phyloP scores from a whole-genome alignment of 2,113 vertebrate species.

The Thunnus thynnus region DNA sequence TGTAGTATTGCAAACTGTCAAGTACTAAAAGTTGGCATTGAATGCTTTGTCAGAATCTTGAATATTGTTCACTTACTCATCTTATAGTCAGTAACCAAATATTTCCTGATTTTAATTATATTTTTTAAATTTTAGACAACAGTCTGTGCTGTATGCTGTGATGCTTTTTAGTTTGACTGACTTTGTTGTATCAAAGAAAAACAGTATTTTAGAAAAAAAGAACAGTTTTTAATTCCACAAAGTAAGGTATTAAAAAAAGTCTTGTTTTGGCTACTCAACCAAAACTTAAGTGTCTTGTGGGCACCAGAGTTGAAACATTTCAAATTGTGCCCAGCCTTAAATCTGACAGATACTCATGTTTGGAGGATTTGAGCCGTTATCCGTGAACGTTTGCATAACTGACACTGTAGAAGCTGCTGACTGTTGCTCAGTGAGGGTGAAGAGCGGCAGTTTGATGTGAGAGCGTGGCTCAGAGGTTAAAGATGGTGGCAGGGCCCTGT shows the following conservation, averaged over 20 bases:
- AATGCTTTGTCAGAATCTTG: not conserved
- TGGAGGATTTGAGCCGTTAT: slow-evolving; percentile 8
- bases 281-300: too few relatives aligned
- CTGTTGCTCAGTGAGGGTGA: slow-evolving; percentile 39
- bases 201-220: too few relatives aligned
- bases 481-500: slow-evolving; percentile 70
- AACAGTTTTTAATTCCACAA: too few relatives aligned
- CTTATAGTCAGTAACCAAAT: too few relatives aligned
- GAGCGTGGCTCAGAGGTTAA: slow-evolving; percentile 60
- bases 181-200: too few relatives aligned
- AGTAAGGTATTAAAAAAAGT: not conserved
- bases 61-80: not conserved
- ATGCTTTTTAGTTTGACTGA: too few relatives aligned
- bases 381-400: slow-evolving; percentile 13
- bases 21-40: not conserved
- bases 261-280: too few relatives aligned
- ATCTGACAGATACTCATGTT: not conserved
- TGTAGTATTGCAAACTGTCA: not conserved
- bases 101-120: not conserved
- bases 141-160: too few relatives aligned
- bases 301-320: not conserved
- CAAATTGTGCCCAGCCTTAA: not conserved
- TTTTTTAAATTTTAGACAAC: too few relatives aligned
- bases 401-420: not conserved
- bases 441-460: slow-evolving; percentile 32